A percentile compares a stretch with the other conserved stretches of the same genome.
Evolutionary conservation across 1,140 invertebrate species (phyloP).

Genomic region (Leptinotarsa texana): DNA sequence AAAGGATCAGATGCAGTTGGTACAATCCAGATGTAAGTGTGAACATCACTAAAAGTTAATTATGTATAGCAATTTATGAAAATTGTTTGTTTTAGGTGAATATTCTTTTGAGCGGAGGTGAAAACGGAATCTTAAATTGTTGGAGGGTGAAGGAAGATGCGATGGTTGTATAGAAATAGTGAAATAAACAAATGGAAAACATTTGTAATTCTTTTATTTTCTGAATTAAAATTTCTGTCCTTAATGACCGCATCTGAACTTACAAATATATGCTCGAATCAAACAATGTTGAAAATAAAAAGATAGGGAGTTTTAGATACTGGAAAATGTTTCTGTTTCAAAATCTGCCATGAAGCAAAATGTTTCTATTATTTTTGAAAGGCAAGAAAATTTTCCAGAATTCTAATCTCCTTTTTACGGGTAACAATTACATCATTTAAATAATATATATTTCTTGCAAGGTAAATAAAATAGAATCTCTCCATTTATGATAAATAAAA

Average conservation of each 20-base stretch:
- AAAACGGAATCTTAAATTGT: constrained; percentile 65
- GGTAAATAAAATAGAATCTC: constrained; percentile 18
- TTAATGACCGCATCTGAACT: constrained; percentile 6
- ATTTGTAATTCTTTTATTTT: constrained; percentile 11
- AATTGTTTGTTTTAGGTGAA: constrained; percentile 58
- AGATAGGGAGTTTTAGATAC: not conserved
- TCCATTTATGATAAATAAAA: constrained; percentile 25
- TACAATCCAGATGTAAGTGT: constrained; percentile 63
- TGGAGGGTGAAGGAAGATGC: constrained; percentile 57
- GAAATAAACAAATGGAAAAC: not conserved
- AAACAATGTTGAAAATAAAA: not conserved
- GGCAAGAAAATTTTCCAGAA: not conserved
- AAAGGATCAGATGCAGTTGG: constrained; percentile 68
- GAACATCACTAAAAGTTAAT: constrained; percentile 6
- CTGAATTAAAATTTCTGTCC: not conserved
- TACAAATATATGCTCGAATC: not conserved
- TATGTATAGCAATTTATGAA: too few species aligned
- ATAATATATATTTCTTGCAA: constrained; percentile 7
- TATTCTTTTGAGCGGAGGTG: constrained; percentile 68
- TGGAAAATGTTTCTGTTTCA: not conserved
- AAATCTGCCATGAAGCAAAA: too few species aligned
- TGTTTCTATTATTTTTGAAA: too few species aligned
- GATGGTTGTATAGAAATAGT: not conserved
- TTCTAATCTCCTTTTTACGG: not conserved
- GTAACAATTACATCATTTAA: constrained; percentile 6